phyloP scores from a whole-genome alignment of 2,888 invertebrate species.

The Papilio gigon region DNA sequence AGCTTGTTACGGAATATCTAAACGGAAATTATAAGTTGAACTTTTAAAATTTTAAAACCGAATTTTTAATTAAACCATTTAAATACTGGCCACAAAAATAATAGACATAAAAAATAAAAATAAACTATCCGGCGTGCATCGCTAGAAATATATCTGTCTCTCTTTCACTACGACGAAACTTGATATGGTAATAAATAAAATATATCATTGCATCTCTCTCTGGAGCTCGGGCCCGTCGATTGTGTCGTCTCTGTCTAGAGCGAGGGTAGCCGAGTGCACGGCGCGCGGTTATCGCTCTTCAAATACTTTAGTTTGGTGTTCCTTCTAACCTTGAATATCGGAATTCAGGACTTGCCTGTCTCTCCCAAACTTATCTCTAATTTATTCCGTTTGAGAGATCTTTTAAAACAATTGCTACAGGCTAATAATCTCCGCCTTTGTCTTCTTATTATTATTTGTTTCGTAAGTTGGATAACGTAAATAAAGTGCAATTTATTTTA shows the following conservation, averaged over 20 bases:
- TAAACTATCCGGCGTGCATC: background rate
- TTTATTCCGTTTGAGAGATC: background rate
- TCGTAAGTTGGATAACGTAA: background rate
- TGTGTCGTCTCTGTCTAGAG: slow-evolving; percentile 55
- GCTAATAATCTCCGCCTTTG: no score
- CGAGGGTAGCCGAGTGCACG: slow-evolving; percentile 60
- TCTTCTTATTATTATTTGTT: background rate
- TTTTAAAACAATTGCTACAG: background rate
- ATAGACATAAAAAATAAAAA: slow-evolving; percentile 35
- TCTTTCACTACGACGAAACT: slow-evolving; percentile 64
- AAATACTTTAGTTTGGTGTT: slow-evolving; percentile 75
- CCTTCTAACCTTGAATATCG: slow-evolving; percentile 74
- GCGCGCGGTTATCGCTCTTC: slow-evolving; percentile 73
- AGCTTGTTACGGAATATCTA: slow-evolving; percentile 15
- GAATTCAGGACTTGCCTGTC: slow-evolving; percentile 51
- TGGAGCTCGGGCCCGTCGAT: slow-evolving; percentile 36
- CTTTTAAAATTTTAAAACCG: slow-evolving; percentile 20
- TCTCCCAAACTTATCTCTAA: slow-evolving; percentile 37
- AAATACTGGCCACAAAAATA: slow-evolving; percentile 26
- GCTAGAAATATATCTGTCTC: slow-evolving; percentile 59
- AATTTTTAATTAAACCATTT: slow-evolving; percentile 31
- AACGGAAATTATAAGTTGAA: slow-evolving; percentile 26
- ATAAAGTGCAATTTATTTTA: background rate
- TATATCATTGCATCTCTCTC: slow-evolving; percentile 59
- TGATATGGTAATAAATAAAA: slow-evolving; percentile 79